Base-by-base conservation (phyloP, 2,797 vertebrate genomes). In the Adelosebastes latens region DNA sequence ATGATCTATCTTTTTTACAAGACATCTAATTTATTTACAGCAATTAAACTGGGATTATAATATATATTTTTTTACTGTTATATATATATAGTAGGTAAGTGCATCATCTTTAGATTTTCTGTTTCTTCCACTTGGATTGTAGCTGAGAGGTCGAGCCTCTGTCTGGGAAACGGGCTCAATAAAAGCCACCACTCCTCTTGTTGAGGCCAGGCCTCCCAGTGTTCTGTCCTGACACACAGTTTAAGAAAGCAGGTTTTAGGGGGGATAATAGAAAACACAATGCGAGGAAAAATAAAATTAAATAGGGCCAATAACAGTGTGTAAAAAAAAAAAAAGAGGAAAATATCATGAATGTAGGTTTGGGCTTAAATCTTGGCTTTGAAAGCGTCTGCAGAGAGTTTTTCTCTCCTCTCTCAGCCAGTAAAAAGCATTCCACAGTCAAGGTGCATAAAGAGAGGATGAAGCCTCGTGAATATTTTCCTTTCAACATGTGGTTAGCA, bases 401-500 rank as follows among this genome's bases (percentile, higher is more conserved):
- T 25, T 52, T 56, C 1, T n/a, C 6, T 34, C 20, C 20, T 34
- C 66, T 74, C 32, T 67, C 31, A 12, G 64, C 56, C 70, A 52
- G 80, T 62, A 58, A 61, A 86, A 87, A 59, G 61, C 52, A 71
- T 82, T 88, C 78, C 75, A 73, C 71, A 61, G 68, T 91, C 75
- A 64, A 79, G 82, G 82, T 89, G 86, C 79, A 81, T 87, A 75
- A 85, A 89, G 85, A 67, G 78, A 69, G 27, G 87, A 83, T 74
- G 82, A 86, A 87, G 86, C 73, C 75, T 81, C 20, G 58, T 49
- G 16, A 89, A 82, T 89, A 65, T 77, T 79, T 75, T 79, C 56
- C 75, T 90, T 92, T 89, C 88, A 91, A 85, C 81, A 74, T 80
- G 86, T 83, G 83, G 87, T 90, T 87, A 79, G 80, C 83, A 87